Conservation (phyloP, 2,888 invertebrate species). For the Cantharis rustica region DNA sequence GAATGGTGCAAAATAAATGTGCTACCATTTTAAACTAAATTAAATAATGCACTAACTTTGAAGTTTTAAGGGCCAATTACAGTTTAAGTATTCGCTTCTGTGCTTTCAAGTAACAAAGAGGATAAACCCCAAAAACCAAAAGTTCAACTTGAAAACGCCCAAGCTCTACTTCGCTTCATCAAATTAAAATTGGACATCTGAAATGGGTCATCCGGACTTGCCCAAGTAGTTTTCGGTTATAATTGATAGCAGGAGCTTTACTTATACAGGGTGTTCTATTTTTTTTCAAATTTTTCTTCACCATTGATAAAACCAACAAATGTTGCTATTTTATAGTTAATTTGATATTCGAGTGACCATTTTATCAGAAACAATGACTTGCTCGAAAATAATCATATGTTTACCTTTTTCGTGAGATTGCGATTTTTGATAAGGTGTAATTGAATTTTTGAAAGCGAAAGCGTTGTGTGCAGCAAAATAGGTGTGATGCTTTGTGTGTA, state of each 20-base stretch:
- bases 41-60: neutral
- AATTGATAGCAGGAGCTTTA: neutral
- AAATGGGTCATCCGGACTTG: neutral
- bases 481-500: neutral
- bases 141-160: neutral
- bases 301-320: neutral
- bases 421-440: neutral
- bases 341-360: neutral
- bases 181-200: neutral
- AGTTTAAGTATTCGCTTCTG: neutral
- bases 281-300: neutral
- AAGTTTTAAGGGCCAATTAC: neutral
- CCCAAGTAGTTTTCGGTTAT: neutral
- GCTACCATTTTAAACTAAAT: neutral
- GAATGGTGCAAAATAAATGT: neutral
- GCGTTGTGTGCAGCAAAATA: conserved; percentile 7
- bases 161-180: neutral
- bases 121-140: neutral
- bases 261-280: neutral
- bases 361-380: neutral
- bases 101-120: neutral
- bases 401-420: neutral
- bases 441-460: neutral
- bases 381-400: neutral
- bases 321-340: neutral